These are phyloP conservation scores for Chionomys nivalis DNA, from an alignment of 2,113 vertebrate species.

Conservation along the genomic window DNA sequence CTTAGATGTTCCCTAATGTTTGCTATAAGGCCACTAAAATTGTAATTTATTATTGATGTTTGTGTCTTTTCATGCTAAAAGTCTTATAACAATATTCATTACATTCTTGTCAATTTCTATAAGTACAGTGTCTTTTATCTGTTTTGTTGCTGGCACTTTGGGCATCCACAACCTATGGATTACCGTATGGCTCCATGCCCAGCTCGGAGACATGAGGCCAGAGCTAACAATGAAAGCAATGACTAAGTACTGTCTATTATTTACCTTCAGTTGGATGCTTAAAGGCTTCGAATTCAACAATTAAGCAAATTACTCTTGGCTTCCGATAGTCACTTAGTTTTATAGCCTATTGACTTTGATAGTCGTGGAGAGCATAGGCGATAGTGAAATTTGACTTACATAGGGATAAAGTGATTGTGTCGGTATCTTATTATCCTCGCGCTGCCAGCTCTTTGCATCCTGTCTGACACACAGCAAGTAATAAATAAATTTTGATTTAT, in stretches of 20 bases:
- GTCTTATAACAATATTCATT: not conserved
- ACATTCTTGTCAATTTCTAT: not conserved
- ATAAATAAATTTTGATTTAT: conserved; percentile 46
- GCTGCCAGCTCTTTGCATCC: not conserved
- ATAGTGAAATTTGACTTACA: conserved; percentile 6
- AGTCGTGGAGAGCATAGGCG: conserved; percentile 7
- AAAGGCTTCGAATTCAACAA: conserved; percentile 63
- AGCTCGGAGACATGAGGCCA: conserved; percentile 26
- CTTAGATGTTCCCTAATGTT: not conserved
- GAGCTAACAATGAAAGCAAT: conserved; percentile 61
- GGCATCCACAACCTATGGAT: not conserved
- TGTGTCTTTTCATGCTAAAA: not conserved
- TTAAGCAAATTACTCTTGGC: conserved; percentile 65
- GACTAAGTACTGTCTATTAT: conserved; percentile 62
- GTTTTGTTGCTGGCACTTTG: conserved; percentile 6
- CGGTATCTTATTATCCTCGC: not conserved
- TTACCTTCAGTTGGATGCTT: conserved; percentile 59
- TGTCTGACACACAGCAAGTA: conserved; percentile 12
- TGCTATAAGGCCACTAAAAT: not conserved
- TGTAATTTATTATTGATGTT: conserved; percentile 13
- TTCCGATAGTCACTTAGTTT: conserved; percentile 53
- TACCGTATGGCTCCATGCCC: conserved; percentile 49
- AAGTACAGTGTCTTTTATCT: conserved; percentile 20
- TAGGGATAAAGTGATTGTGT: not conserved
- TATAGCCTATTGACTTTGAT: conserved; percentile 63